Evolutionary conservation across 1,140 invertebrate genomes (phyloP), one percentile per base, ranked within the genome.

Genomic region (Cotesia chilonis): DNA sequence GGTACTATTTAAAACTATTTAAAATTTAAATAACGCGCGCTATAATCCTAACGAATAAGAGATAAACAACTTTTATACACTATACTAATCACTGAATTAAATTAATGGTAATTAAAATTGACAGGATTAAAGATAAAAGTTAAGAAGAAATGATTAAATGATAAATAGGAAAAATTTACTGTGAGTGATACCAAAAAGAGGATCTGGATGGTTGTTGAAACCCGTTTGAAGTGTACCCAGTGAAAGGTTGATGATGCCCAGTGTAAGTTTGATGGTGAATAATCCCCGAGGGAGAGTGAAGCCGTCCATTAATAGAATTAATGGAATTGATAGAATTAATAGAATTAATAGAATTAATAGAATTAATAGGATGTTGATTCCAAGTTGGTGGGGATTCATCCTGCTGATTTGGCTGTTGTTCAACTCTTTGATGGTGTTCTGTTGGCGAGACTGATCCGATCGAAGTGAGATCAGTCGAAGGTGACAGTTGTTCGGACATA

Each of bases 131-230:
- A 28, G 2, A 28, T 28, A 28, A 28, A 28, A 28, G 3, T 28
- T 28, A 3, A 28, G 1, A 3, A 28, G 1, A 28, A 28, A 28
- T 28, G 10, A 47, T 28, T 47, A 47, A 47, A 41, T 41, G 47
- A n/a, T 65, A 28, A 28, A 1, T 28, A 1, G 20, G 1, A 28
- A 37, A 59, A 14, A 76, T 76, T 60, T 83, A 84, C 61, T 84
- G 84, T 0, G 79, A 76, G 61, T 84, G 82, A 73, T 85, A 83
- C 1, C 52, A 52, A 47, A 80, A 75, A 9, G 80, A 60, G 12
- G 83, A 76, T 72, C 85, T 81, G 1, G 80, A 47, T 7, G 83
- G 78, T 70, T 86, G 85, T 41, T 85, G 84, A 59, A 84, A 84
- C n/a, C 81, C 77, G 14, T 84, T 83, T 6, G 72, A 74, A 0